Evolutionary conservation across 2,888 invertebrate species (phyloP).

Genomic region (Panopea generosa): DNA sequence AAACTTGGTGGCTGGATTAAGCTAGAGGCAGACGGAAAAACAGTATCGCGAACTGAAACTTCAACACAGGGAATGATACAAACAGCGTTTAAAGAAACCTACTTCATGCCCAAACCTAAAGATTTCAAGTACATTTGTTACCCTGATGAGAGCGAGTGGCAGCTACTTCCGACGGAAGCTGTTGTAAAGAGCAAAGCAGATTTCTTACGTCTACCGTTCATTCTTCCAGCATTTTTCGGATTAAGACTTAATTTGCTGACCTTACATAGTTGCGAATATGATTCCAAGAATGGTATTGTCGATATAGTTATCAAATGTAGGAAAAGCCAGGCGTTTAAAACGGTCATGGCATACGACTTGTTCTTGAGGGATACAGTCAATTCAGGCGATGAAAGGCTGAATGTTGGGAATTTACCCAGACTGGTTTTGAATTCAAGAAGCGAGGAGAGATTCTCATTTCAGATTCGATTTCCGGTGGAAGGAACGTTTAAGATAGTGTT

Average conservation of each 20-base stretch:
- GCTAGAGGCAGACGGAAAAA: slow-evolving; percentile 16
- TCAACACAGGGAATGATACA: slow-evolving; percentile 12
- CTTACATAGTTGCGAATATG: slow-evolving; percentile 26
- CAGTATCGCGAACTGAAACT: slow-evolving; percentile 3
- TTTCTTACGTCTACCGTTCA: background rate
- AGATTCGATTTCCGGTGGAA: slow-evolving; percentile 41
- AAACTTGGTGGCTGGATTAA: slow-evolving; percentile 23
- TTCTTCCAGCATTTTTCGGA: slow-evolving; percentile 50
- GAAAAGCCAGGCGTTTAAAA: background rate
- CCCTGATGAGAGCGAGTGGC: slow-evolving; percentile 43
- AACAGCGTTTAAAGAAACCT: slow-evolving; percentile 35
- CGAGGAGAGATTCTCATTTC: slow-evolving; percentile 45
- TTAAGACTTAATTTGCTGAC: slow-evolving; percentile 36
- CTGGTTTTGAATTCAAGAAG: slow-evolving; percentile 48
- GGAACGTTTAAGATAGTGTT: slow-evolving; percentile 46
- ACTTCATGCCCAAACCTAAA: slow-evolving; percentile 57
- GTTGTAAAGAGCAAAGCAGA: slow-evolving; percentile 20
- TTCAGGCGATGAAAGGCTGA: background rate
- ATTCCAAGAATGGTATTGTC: slow-evolving; percentile 23
- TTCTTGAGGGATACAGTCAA: background rate
- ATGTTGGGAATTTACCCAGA: slow-evolving; percentile 2
- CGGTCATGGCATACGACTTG: background rate
- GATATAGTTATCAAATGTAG: slow-evolving; percentile 10
- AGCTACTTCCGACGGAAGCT: slow-evolving; percentile 35
- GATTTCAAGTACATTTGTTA: slow-evolving; percentile 48